Conservation (phyloP, 2,797 vertebrate species). For the Taenioides sp. region DNA sequence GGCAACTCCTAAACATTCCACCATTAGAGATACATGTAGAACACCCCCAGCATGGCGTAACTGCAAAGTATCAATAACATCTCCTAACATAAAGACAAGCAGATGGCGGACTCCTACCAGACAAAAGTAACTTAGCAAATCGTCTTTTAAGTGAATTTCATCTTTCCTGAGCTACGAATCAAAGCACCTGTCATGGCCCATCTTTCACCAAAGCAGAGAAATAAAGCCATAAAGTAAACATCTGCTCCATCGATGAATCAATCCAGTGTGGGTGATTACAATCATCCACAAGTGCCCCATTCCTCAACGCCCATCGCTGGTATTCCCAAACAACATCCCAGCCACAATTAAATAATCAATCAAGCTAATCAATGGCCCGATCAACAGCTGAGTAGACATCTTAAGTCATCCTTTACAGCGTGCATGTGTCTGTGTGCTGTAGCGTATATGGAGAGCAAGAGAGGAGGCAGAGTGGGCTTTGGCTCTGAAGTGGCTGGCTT, state of each 20-base stretch:
- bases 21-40: too few species aligned
- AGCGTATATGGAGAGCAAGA: conserved; percentile 21
- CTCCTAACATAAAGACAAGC: too few species aligned
- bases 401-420: conserved; percentile 33
- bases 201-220: conserved; percentile 11
- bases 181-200: not conserved
- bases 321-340: conserved; percentile 19
- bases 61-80: too few species aligned
- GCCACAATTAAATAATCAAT: conserved; percentile 49
- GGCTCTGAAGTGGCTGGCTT: conserved; percentile 58
- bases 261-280: conserved; percentile 28
- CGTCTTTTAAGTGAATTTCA: not conserved
- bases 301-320: conserved; percentile 29
- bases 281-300: conserved; percentile 16
- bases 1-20: too few species aligned
- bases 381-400: conserved; percentile 39
- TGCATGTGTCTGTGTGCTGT: conserved; percentile 26
- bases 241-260: conserved; percentile 24
- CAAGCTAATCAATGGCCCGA: conserved; percentile 31
- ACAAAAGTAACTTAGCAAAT: too few species aligned
- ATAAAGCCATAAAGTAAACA: conserved; percentile 18
- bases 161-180: not conserved
- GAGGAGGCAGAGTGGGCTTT: conserved; percentile 44
- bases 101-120: too few species aligned
- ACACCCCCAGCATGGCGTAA: too few species aligned